Evolutionary conservation across 2,113 vertebrate genomes (phyloP).

Genomic region (Eurystomus gularis): DNA sequence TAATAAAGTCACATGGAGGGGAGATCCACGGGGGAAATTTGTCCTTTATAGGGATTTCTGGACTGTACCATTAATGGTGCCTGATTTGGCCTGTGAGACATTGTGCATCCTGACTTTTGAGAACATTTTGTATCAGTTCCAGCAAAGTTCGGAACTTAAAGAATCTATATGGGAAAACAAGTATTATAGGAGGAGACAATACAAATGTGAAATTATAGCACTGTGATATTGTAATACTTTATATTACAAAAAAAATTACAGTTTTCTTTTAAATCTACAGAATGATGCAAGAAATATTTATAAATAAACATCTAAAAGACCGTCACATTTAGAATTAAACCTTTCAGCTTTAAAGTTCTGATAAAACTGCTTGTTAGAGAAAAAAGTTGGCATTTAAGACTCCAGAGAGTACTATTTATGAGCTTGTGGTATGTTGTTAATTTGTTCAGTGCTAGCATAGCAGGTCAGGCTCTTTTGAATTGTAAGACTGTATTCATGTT

Average conservation of each 20-base stretch:
- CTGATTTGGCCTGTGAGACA: neutral
- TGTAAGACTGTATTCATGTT: constrained; percentile 33
- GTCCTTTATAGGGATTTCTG: neutral
- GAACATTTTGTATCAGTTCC: neutral
- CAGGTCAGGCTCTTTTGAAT: constrained; percentile 43
- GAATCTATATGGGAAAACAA: neutral
- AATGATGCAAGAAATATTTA: neutral
- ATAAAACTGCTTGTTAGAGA: constrained; percentile 16
- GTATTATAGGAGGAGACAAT: neutral
- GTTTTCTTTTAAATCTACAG: neutral
- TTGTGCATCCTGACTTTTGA: neutral
- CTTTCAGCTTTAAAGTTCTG: neutral
- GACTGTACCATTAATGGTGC: neutral
- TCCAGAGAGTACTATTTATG: constrained; percentile 51
- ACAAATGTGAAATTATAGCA: neutral
- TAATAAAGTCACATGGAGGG: neutral
- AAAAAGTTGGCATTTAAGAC: constrained; percentile 36
- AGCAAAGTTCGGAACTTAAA: neutral
- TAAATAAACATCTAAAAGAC: neutral
- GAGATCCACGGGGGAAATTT: neutral
- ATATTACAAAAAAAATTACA: neutral
- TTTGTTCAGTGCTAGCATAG: constrained; percentile 33
- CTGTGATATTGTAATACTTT: neutral
- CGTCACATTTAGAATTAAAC: neutral
- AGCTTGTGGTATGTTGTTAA: constrained; percentile 39